Evolutionary conservation across 2,888 invertebrate species (phyloP), one percentile per base, ranked within the genome.

Genomic region (Acanthococcus lagerstroemiae): DNA sequence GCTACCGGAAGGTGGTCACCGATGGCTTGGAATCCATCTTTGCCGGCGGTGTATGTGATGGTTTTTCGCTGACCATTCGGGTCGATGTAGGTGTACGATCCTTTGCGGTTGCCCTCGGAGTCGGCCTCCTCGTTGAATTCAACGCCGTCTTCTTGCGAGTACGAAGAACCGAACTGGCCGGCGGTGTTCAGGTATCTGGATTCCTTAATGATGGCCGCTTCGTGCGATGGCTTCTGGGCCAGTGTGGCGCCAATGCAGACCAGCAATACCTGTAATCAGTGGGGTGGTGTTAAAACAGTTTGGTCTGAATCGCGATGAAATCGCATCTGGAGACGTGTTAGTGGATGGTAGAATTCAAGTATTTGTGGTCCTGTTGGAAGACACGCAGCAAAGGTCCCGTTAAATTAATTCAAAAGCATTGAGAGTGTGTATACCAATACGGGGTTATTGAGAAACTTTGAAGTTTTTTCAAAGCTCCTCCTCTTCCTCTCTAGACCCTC

Each of bases 91-190:
- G 88, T 89, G 78, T 91, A 92, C 71, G 84, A 84, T 71, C 91
- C 91, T 72, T 84, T 84, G 67, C 90, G 84, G 76, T 87, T 87
- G 72, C 91, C 91, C 70, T 88, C 86, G 6, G 86, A 82, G 74
- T 89, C 88, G 68, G 90, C 88, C 76, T 91, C 91, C 77, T 91
- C 91, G 75, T 91, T 90, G 78, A 90, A 91, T 76, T 90, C 83
- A 58, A 88, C 89, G 66, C 90, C 91, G 77, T 91, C 91, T 75
- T 91, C 90, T 76, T 91, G 91, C 71, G 84, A 84, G 77, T 91
- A 91, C 57, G 90, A 86, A 26, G 90, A 82, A 46, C 91, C 91
- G 75, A 91, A 91, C 72, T 88, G 86, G 66, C 91, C 91, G 75
- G 90, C 87, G 65, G 88, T 90, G 68, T 84, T 85, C 68, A 88